A percentile compares a stretch with the other conserved stretches of the same genome.
phyloP scores from a whole-genome alignment of 2,888 invertebrate species.

The Bursaphelenchus okinawaensis region DNA sequence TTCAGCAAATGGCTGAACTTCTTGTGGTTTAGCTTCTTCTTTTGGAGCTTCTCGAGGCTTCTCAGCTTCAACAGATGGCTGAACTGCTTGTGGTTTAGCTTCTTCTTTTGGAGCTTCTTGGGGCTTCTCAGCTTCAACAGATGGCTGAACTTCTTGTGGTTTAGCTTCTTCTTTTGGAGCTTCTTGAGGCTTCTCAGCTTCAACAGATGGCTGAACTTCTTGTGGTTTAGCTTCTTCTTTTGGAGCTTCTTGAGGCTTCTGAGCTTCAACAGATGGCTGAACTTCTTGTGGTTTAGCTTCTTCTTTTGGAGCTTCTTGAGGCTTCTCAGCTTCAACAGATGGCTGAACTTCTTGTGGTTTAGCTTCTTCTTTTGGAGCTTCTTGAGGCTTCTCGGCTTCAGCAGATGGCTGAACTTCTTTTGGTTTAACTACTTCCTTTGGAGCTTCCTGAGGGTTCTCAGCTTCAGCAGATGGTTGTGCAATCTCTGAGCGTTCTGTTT shows the following conservation, averaged over 20 bases:
- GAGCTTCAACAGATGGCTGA: background rate
- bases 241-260: background rate
- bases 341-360: background rate
- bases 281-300: background rate
- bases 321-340: background rate
- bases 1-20: background rate
- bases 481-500: background rate
- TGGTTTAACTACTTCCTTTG: background rate
- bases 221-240: background rate
- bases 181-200: background rate
- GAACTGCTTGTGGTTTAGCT: background rate
- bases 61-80: background rate
- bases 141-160: background rate
- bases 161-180: background rate
- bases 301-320: background rate
- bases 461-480: background rate
- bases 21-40: background rate
- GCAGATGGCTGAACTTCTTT: background rate
- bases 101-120: background rate
- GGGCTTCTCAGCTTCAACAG: background rate
- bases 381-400: background rate
- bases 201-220: background rate
- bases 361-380: background rate
- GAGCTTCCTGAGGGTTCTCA: background rate
- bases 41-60: background rate